These are phyloP conservation scores for Lophura nycthemera DNA, from an alignment of 2,113 vertebrate genomes.

Conservation along the genomic window DNA sequence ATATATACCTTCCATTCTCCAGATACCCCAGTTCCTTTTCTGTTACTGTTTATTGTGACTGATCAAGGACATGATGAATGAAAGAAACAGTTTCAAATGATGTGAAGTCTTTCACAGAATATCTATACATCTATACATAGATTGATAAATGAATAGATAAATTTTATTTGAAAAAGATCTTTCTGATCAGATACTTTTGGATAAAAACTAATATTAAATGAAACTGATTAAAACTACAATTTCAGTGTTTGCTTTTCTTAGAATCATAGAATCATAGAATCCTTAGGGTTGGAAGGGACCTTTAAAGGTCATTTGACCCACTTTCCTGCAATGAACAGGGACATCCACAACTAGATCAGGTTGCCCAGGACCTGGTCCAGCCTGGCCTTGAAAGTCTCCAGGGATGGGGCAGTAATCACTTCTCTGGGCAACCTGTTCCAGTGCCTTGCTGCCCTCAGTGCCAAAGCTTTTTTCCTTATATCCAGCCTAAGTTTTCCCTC, in stretches of 20 bases:
- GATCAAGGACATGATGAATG: not conserved
- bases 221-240: not conserved
- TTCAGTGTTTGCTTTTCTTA: not conserved
- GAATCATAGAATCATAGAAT: too few relatives aligned
- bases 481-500: too few relatives aligned
- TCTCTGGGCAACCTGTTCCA: too few relatives aligned
- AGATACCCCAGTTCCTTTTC: not conserved
- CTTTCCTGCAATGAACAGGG: too few relatives aligned
- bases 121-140: not conserved
- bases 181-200: not conserved
- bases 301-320: too few relatives aligned
- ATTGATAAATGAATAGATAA: not conserved
- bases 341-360: too few relatives aligned
- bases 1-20: fast-evolving
- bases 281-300: too few relatives aligned
- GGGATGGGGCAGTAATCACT: too few relatives aligned
- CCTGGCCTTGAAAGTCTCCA: too few relatives aligned
- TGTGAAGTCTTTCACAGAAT: not conserved
- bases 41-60: not conserved
- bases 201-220: not conserved
- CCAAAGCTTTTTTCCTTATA: too few relatives aligned
- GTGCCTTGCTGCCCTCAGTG: too few relatives aligned
- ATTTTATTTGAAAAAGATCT: not conserved
- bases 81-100: not conserved
- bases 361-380: too few relatives aligned